Evolutionary conservation across 2,113 vertebrate genomes (phyloP).

Genomic region (Tautogolabrus adspersus): DNA sequence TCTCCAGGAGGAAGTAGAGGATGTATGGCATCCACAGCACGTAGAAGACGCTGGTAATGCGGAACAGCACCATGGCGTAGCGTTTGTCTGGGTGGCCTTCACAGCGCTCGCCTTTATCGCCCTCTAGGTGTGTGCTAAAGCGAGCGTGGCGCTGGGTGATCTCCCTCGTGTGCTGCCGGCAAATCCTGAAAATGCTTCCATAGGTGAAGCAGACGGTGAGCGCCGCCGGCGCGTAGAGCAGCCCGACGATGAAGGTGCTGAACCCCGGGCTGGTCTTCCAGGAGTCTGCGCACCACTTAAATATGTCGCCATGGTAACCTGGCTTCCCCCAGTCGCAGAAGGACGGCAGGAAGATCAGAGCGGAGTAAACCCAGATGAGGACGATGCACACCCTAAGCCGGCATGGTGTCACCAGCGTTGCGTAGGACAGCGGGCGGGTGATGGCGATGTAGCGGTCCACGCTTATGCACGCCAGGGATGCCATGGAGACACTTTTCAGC

Average conservation of each 20-base stretch:
- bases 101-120: conserved; percentile 70
- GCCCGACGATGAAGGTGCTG: conserved; percentile 89
- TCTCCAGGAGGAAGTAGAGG: conserved; percentile 93
- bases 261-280: conserved; percentile 90
- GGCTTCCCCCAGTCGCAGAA: conserved; percentile 88
- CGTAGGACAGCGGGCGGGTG: conserved; percentile 90
- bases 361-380: conserved; percentile 91
- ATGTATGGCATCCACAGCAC: conserved; percentile 95
- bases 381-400: conserved; percentile 89
- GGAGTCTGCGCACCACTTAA: conserved; percentile 88
- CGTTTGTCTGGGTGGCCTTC: conserved; percentile 89
- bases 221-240: conserved; percentile 91
- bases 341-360: conserved; percentile 89
- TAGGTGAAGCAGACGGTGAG: conserved; percentile 93
- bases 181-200: conserved; percentile 94
- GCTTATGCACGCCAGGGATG: conserved; percentile 93
- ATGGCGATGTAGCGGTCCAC: conserved; percentile 83
- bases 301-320: conserved; percentile 89
- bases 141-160: conserved; percentile 91
- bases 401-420: conserved; percentile 91
- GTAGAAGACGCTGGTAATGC: conserved; percentile 95
- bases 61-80: conserved; percentile 93
- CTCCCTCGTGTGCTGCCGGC: conserved; percentile 92
- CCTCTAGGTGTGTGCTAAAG: conserved; percentile 86
- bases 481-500: conserved; percentile 94